Base-by-base conservation (phyloP, 2,888 invertebrate species). In the Serripes groenlandicus region DNA sequence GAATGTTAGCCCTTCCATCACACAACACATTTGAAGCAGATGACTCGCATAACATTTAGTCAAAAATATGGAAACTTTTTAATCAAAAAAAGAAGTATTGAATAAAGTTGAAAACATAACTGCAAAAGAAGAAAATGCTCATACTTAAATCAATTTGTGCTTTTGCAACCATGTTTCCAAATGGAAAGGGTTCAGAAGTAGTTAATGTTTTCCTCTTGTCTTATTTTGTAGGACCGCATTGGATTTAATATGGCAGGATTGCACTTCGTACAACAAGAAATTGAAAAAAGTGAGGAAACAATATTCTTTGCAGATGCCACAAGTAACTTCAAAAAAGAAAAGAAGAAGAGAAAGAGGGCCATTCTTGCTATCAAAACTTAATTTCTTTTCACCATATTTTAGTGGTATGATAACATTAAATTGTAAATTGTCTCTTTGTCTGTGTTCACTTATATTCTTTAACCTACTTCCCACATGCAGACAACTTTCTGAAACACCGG, bases 221-320 rank as follows among this genome's bases (percentile, higher is more conserved):
- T 42, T n/a, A 9, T 86, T 81, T 85, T 96, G 23, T 95, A 98
- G 96, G 97, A 98, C 94, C 96, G 96, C 91, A 96, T 98, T 66
- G 98, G 98, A 4, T 97, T 96, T 94, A 99, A 99, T 95, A 95
- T 97, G 85, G 97, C 97, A 93, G 97, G 97, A 0, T 95, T 99
- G 92, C 96, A 96, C 80, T 96, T 97, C 94, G 93, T 98, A 71
- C 97, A 97, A 91, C 96, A 96, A 74, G 96, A 97, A 85, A 95
- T 97, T 18, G 98, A 98, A 94, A 96, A 96, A 86, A 95, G 96
- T 1, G 96, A 97, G 88, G 96, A 97, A 72, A 96, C 97, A 32
- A 96, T 96, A 90, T 95, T 98, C 87, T 98, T 98, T 95, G 95
- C 95, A 78, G 98, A 98, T 90, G 97, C 97, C 0, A 96, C 96